Percentiles rank a stretch among this genome's conserved stretches.
These are phyloP conservation scores for Pegoplata infirma DNA, from an alignment of 2,888 invertebrate species.

Conservation along the genomic window DNA sequence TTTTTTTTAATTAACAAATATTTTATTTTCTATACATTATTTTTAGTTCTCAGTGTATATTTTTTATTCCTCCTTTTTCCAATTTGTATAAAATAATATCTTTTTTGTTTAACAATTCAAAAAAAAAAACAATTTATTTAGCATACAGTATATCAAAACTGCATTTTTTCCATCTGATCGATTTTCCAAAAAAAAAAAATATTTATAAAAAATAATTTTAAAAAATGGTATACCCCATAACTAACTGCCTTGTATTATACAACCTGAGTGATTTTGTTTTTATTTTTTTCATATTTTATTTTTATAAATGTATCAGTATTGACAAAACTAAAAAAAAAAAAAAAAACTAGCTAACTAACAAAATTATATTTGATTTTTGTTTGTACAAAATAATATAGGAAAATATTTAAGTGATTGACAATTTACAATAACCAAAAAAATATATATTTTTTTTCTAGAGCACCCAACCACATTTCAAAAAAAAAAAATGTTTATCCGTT, in stretches of 20 bases:
- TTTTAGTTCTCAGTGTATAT: slow-evolving; percentile 32
- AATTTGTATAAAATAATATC: slow-evolving; percentile 37
- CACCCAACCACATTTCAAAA: not conserved
- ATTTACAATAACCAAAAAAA: not conserved
- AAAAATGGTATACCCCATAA: not conserved
- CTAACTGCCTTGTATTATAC: slow-evolving; percentile 1
- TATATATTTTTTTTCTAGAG: slow-evolving; percentile 3
- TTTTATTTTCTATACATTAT: slow-evolving; percentile 37
- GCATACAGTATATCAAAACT: slow-evolving; percentile 20
- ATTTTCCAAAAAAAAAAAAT: not conserved
- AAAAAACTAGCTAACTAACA: slow-evolving; percentile 1
- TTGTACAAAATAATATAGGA: slow-evolving; percentile 24
- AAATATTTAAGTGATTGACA: slow-evolving; percentile 19
- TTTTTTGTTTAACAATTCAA: not conserved
- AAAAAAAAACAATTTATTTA: slow-evolving; percentile 1
- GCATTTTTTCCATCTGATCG: slow-evolving; percentile 9
- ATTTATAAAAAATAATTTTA: not conserved
- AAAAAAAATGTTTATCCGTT: slow-evolving; percentile 3
- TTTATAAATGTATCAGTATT: not conserved
- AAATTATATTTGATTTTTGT: slow-evolving; percentile 35
- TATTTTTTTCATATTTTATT: not conserved
- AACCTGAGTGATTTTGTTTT: not conserved
- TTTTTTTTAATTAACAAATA: slow-evolving; percentile 7
- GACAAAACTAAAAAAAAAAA: not conserved
- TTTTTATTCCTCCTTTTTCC: slow-evolving; percentile 25